These are phyloP conservation scores for Epinephelus moara DNA, from an alignment of 2,113 vertebrate species.

Conservation along the genomic window DNA sequence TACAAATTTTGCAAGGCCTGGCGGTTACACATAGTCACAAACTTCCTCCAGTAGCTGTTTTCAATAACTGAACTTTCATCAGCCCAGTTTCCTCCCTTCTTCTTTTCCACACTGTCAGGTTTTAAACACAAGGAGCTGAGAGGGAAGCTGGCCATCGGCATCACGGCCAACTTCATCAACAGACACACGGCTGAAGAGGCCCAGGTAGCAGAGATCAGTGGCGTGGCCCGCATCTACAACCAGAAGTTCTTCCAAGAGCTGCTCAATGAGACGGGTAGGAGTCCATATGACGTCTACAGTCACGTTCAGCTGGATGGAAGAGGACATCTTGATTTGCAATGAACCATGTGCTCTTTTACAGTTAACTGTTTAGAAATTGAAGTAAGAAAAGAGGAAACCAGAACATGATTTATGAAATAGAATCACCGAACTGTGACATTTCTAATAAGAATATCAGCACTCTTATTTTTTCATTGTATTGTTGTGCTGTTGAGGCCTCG, in stretches of 20 bases:
- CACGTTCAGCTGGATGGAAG: not conserved
- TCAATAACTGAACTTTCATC: not conserved
- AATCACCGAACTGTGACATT: not conserved
- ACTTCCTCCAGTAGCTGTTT: not conserved
- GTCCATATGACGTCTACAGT: not conserved
- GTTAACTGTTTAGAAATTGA: conserved; percentile 7
- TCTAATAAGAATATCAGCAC: conserved; percentile 1
- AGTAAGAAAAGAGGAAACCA: conserved; percentile 4
- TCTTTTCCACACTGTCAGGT: conserved; percentile 77
- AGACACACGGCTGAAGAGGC: conserved; percentile 86
- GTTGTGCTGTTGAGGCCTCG: not conserved
- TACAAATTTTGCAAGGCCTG: conserved; percentile 8
- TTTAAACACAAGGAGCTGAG: conserved; percentile 92
- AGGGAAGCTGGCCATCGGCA: conserved; percentile 94
- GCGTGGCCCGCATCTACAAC: conserved; percentile 96
- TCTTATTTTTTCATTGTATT: not conserved
- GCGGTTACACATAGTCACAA: not conserved
- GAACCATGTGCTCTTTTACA: not conserved
- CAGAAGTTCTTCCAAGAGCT: conserved; percentile 96
- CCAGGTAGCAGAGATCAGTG: conserved; percentile 93
- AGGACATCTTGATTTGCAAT: not conserved
- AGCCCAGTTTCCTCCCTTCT: not conserved
- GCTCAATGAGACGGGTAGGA: conserved; percentile 89
- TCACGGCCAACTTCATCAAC: conserved; percentile 95
- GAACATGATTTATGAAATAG: conserved; percentile 8